Evolutionary conservation across 2,113 vertebrate species (phyloP).

Genomic region (Crypturellus undulatus): DNA sequence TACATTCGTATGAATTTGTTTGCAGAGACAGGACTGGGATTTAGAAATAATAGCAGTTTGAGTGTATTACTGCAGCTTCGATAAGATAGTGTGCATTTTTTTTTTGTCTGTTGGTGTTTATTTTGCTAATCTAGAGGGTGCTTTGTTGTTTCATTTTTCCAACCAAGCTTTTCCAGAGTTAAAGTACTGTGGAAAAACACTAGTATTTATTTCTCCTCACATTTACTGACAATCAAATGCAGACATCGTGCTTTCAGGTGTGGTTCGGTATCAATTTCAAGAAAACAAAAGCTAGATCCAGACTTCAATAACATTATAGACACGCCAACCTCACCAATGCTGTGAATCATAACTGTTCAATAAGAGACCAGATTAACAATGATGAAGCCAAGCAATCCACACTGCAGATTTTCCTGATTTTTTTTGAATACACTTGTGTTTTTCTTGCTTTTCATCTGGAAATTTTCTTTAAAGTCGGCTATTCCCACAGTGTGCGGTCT

Average conservation of each 20-base stretch:
- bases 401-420: background rate
- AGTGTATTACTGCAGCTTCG: background rate
- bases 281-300: constrained; percentile 11
- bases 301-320: constrained; percentile 21
- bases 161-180: constrained; percentile 65
- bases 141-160: constrained; percentile 71
- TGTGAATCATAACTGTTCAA: constrained; percentile 28
- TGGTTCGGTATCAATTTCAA: constrained; percentile 73
- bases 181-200: constrained; percentile 60
- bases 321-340: constrained; percentile 30
- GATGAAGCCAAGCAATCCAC: background rate
- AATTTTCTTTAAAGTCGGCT: background rate
- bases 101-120: constrained; percentile 45
- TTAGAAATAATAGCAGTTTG: rapidly evolving
- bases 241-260: constrained; percentile 71
- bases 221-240: constrained; percentile 74
- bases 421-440: background rate
- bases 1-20: background rate
- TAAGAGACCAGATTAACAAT: constrained; percentile 14
- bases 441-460: background rate
- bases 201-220: constrained; percentile 70
- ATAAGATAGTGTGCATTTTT: background rate
- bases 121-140: constrained; percentile 69
- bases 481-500: background rate
- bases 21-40: background rate